Conservation (phyloP, 53 echinoderm and acorn worm genomes). For the Stichopus horrens region DNA sequence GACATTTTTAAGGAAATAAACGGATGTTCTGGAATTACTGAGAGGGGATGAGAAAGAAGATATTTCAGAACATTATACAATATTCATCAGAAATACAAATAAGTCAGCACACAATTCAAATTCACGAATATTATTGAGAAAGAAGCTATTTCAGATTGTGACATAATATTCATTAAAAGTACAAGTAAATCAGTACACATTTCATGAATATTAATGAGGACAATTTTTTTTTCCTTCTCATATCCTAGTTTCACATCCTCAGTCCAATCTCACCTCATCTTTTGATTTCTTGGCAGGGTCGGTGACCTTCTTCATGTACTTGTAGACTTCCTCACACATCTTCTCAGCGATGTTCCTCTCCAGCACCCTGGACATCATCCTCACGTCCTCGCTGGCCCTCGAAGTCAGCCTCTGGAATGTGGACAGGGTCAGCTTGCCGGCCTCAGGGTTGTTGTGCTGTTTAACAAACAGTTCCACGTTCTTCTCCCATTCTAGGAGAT, state of each 20-base stretch:
- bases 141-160: too few species aligned
- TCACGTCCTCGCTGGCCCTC: constrained; percentile 69
- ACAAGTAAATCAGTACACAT: too few species aligned
- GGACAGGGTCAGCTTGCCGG: constrained; percentile 76
- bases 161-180: too few species aligned
- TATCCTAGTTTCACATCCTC: not conserved
- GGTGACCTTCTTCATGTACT: constrained; percentile 72
- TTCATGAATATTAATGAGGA: too few species aligned
- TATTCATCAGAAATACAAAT: too few species aligned
- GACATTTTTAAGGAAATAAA: too few species aligned
- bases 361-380: constrained; percentile 67
- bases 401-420: constrained; percentile 76
- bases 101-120: too few species aligned
- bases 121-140: too few species aligned
- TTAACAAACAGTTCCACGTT: constrained; percentile 66
- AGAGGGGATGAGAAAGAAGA: too few species aligned
- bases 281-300: constrained; percentile 56
- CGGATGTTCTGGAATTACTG: too few species aligned
- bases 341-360: constrained; percentile 81
- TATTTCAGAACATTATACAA: too few species aligned
- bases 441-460: constrained; percentile 63
- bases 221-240: too few species aligned
- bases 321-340: constrained; percentile 84
- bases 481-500: constrained; percentile 81
- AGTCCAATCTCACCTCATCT: constrained; percentile 63